Evolutionary conservation across 2,888 invertebrate species (phyloP), one percentile per base, ranked within the genome.

Genomic region (Xestobium rufovillosum): DNA sequence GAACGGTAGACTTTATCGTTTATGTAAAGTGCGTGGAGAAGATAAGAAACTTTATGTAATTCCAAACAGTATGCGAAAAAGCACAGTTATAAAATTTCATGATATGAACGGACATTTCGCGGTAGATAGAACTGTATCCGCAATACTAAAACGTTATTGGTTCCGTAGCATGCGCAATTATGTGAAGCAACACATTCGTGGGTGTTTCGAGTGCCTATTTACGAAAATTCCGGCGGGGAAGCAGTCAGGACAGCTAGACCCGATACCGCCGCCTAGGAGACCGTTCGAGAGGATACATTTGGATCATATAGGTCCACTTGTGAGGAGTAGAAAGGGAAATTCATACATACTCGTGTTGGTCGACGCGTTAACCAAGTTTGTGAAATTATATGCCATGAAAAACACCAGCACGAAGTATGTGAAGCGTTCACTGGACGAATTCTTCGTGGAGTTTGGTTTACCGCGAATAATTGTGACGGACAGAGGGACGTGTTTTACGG

Each of bases 321-420:
- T 10, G 35, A 25, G 36, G 27, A 8, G 16, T 25, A 10, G 15
- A 19, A 15, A 35, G 41, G 23, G 23, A 19, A 8, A 19, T 19
- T 8, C 6, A 19, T n/a, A 19, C 23, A 19, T 19, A 19, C n/a
- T 19, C 6, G 23, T 19, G n/a, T 19, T 19, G 6, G n/a, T 19
- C 23, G 23, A 19, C n/a, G 23, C 23, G n/a, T 19, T 19, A n/a
- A 19, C 23, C 6, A 19, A 19, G n/a, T 19, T 19, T 19, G 23
- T 19, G 23, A 19, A 15, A 6, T 28, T 23, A 31, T 30, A 8
- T 16, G 14, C 26, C 41, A 42, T 23, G 13, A 39, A 14, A 17
- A 19, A 28, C 14, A 45, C 10, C 44, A 49, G 37, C 25, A 39
- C 4, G 9, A 16, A 9, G 14, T 48, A 4, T 30, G 31, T 19